A percentile compares a stretch with the other conserved stretches of the same genome.
Conservation (phyloP, 1,140 invertebrate species). For the Chymomyza costata region DNA sequence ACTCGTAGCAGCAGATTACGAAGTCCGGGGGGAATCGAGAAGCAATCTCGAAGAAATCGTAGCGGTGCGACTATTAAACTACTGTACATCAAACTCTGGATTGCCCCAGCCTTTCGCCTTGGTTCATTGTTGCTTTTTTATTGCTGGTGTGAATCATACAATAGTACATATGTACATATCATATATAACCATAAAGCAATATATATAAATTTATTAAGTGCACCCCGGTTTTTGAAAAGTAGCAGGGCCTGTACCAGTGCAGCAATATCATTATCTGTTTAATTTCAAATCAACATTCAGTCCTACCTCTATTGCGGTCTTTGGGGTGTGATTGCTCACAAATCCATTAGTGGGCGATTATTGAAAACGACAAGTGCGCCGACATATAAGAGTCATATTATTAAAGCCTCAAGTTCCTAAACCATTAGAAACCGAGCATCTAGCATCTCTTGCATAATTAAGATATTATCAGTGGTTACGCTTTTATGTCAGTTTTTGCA, state of each 20-base stretch:
- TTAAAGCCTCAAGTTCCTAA: no score
- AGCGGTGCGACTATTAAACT: no score
- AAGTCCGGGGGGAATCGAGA: slow-evolving; percentile 29
- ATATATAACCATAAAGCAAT: no score
- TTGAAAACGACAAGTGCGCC: slow-evolving; percentile 43
- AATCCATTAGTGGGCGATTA: slow-evolving; percentile 27
- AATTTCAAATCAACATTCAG: slow-evolving; percentile 4
- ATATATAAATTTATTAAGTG: no score
- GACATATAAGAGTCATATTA: no score
- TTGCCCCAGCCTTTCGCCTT: no score
- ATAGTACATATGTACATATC: background rate
- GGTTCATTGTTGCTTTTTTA: slow-evolving; percentile 26
- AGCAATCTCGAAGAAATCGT: slow-evolving; percentile 20
- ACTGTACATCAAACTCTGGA: slow-evolving; percentile 4
- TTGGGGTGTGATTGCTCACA: slow-evolving; percentile 1
- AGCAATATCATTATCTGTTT: slow-evolving; percentile 18
- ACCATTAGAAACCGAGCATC: no score
- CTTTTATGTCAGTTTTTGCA: no score
- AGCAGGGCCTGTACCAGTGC: no score
- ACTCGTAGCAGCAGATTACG: slow-evolving; percentile 13
- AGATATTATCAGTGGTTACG: slow-evolving; percentile 24
- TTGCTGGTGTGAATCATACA: slow-evolving; percentile 13
- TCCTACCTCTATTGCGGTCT: background rate
- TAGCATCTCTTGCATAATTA: no score
- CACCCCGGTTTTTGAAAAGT: no score